Evolutionary conservation across 2,113 vertebrate genomes (phyloP).

Genomic region (Bucco capensis): DNA sequence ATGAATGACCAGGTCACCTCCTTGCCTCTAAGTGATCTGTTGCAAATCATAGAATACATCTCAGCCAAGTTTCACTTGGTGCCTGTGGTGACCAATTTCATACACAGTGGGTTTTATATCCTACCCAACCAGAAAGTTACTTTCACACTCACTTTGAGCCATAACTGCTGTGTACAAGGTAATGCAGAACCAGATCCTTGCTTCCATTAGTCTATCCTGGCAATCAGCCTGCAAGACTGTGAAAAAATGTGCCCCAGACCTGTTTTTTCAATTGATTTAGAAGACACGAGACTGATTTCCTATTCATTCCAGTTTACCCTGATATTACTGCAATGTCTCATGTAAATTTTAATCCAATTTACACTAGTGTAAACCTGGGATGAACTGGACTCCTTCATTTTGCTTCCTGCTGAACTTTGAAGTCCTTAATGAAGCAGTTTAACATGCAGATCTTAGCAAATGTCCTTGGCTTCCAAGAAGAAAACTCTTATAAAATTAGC

Average conservation of each 20-base stretch:
- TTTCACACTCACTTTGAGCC: background rate
- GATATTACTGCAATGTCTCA: background rate
- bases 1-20: background rate
- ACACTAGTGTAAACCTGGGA: background rate
- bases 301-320: background rate
- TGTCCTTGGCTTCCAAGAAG: background rate
- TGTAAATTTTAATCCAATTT: background rate
- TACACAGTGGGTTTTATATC: background rate
- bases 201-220: background rate
- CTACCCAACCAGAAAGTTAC: background rate
- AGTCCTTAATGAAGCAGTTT: background rate
- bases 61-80: background rate
- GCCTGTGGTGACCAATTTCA: background rate
- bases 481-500: background rate
- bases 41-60: background rate
- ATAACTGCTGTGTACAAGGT: background rate
- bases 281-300: background rate
- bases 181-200: background rate
- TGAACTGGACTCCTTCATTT: background rate
- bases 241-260: background rate
- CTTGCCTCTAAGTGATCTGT: background rate
- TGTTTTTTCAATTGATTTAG: background rate
- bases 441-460: background rate
- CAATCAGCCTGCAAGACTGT: background rate
- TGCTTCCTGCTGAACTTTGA: background rate